phyloP scores from a whole-genome alignment of 2,113 vertebrate genomes.

The Sphyrna mokarran region DNA sequence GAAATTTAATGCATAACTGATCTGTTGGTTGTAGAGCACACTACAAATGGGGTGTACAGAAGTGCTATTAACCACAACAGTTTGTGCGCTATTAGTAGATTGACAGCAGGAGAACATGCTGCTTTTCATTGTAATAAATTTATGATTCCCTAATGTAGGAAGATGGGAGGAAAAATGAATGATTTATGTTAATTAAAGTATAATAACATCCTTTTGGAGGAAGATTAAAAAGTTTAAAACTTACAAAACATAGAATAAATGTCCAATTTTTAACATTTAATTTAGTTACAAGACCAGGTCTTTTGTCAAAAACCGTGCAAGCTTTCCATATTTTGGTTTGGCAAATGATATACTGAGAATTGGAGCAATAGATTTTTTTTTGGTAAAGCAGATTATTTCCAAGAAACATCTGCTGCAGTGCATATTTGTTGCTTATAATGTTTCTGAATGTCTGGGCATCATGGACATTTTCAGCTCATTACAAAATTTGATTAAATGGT shows the following conservation, averaged over 20 bases:
- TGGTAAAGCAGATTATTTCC: background rate
- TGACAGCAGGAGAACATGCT: background rate
- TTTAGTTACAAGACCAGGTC: background rate
- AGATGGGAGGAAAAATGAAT: background rate
- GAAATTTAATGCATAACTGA: conserved; percentile 5
- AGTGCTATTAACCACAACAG: background rate
- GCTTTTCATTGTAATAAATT: conserved; percentile 13
- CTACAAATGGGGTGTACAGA: conserved; percentile 10
- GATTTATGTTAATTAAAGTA: background rate
- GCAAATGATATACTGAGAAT: background rate
- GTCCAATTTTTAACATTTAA: background rate
- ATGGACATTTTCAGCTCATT: background rate
- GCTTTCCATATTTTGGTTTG: background rate
- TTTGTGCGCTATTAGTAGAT: background rate
- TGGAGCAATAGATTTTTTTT: background rate
- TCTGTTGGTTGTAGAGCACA: background rate
- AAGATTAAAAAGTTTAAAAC: background rate
- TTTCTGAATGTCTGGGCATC: background rate
- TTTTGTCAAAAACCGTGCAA: background rate
- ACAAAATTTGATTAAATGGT: background rate
- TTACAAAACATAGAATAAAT: background rate
- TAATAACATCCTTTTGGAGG: background rate
- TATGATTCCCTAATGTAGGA: conserved; percentile 22
- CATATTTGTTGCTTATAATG: background rate
- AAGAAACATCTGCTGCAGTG: conserved; percentile 7